Evolutionary conservation across 2,797 vertebrate species (phyloP).

Genomic region (Tenualosa ilisha): DNA sequence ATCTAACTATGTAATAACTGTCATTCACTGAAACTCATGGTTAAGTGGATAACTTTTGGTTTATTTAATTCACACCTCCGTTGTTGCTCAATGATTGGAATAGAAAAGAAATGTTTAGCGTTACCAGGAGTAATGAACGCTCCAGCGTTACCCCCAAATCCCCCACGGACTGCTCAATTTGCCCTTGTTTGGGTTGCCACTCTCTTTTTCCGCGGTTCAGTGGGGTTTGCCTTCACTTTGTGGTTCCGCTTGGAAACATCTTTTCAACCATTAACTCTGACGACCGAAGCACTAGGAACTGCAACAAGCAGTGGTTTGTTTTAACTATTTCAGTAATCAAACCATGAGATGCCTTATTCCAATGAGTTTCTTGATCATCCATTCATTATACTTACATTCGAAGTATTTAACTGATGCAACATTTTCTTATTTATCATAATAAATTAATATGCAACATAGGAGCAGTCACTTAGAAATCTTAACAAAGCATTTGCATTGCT

Average conservation of each 20-base stretch:
- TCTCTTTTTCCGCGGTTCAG: slow-evolving; percentile 74
- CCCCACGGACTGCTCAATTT: slow-evolving; percentile 73
- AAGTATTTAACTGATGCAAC: neutral
- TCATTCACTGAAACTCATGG: neutral
- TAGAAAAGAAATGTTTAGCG: slow-evolving; percentile 20
- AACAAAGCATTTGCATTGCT: neutral
- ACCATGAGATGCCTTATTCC: neutral
- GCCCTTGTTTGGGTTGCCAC: slow-evolving; percentile 80
- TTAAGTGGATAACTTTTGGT: neutral
- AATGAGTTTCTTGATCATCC: neutral
- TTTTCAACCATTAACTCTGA: slow-evolving; percentile 39
- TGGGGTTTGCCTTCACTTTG: slow-evolving; percentile 71
- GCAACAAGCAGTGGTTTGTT: neutral
- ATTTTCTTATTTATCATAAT: neutral
- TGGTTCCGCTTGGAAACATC: slow-evolving; percentile 75
- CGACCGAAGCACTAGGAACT: neutral
- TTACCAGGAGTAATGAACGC: slow-evolving; percentile 20
- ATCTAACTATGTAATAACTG: neutral
- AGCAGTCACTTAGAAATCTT: neutral
- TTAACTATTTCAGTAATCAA: neutral
- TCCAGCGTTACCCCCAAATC: slow-evolving; percentile 64
- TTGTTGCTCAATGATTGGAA: slow-evolving; percentile 22
- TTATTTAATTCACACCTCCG: slow-evolving; percentile 9
- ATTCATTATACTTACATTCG: neutral
- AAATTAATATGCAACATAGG: neutral